These are phyloP conservation scores for Panthera leo DNA, from an alignment of 2,113 vertebrate genomes.

Conservation along the genomic window DNA sequence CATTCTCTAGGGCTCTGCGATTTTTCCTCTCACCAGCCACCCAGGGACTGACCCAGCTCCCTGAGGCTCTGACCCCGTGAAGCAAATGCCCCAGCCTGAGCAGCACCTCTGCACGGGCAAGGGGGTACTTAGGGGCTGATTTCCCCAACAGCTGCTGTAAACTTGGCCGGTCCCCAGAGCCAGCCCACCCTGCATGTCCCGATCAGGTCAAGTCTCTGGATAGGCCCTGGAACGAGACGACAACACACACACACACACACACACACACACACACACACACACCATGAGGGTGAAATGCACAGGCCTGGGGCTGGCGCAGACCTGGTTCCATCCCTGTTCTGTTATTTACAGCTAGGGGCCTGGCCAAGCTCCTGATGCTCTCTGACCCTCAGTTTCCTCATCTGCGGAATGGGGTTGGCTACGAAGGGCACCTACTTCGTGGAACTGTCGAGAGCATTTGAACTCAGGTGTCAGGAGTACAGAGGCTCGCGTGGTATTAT, in stretches of 20 bases:
- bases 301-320: background rate
- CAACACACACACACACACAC: background rate
- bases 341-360: rapidly evolving
- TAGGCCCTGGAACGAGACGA: background rate
- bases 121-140: rapidly evolving
- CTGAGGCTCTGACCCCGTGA: background rate
- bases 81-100: background rate
- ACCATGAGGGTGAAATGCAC: background rate
- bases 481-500: rapidly evolving
- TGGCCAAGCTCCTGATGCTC: rapidly evolving
- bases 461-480: background rate
- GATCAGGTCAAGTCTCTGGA: background rate
- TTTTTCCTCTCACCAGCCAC: background rate
- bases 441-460: rapidly evolving
- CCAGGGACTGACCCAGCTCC: background rate
- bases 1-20: background rate
- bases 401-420: background rate
- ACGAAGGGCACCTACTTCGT: rapidly evolving
- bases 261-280: no score
- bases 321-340: background rate
- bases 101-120: background rate
- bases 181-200: rapidly evolving
- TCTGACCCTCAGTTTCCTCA: background rate
- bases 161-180: no score
- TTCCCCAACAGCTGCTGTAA: background rate